Base-by-base conservation (phyloP, 2,113 vertebrate genomes). In the Rhinichthys klamathensis region DNA sequence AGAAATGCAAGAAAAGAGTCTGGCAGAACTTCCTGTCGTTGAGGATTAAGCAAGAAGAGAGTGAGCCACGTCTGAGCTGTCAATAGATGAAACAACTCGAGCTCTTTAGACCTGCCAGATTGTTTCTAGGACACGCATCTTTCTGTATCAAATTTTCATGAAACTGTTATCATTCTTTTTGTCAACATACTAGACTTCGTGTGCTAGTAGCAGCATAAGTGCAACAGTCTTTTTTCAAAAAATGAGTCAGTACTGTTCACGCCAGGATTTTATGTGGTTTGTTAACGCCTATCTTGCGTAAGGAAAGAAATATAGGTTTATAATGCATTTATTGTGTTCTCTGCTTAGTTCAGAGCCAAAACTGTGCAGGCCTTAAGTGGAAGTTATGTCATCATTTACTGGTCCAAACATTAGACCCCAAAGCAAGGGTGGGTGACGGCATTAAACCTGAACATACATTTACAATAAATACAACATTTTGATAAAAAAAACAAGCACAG, bases 1-100 rank as follows among this genome's bases (percentile, higher is more conserved):
- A 83, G 60, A 90, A 89, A 92, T 89, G 72, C 75, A 88, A 84
- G 87, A 85, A 85, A 82, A 78, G 85, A 56, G 51, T 74, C 75
- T 84, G 75, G 67, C 63, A 82, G 84, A 78, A 88, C 88, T 89
- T 86, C 78, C 63, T 38, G 78, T 72, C 87, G 85, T 86, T 72
- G 60, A 87, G 90, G 88, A 92, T 92, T 91, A 90, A 87, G 61
- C 61, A 56, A 58, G 41, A 54, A 41, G 60, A 74, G 67, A 67
- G 51, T 56, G 58, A 74, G 70, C 82, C 23, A 74, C 78, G 73
- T 60, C 35, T 51, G 72, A 38, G 13, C 25, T 41, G 67, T 73
- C 38, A 83, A 80, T 41, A 79, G 23, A 61, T 79, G 21, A 79
- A 79, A 79, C 75, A 32, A 6, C 35, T 79, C 32, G 1, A 79